Percentiles rank a stretch among this genome's conserved stretches.
These are phyloP conservation scores for Manacus vitellinus DNA, from an alignment of 2,113 vertebrate genomes.

Conservation along the genomic window DNA sequence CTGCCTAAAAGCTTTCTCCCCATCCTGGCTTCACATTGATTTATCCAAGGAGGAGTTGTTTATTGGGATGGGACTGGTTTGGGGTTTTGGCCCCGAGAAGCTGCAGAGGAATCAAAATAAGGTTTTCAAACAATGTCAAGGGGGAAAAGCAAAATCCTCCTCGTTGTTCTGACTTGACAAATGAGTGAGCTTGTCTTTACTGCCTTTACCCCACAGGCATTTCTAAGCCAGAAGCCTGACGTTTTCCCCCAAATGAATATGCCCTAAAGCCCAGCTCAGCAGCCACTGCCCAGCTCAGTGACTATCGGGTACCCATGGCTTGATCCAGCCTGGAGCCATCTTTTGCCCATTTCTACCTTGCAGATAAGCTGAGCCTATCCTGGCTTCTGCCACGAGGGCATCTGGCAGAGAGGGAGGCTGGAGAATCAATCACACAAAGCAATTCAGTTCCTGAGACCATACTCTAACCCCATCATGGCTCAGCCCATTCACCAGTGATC, in stretches of 20 bases:
- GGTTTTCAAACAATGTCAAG: not conserved
- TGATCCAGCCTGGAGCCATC: not conserved
- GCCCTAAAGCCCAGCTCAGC: not conserved
- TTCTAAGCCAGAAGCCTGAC: not conserved
- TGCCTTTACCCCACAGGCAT: not conserved
- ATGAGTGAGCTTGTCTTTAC: not conserved
- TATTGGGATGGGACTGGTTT: not conserved
- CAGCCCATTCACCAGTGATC: not conserved
- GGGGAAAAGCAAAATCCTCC: not conserved
- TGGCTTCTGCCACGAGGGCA: not conserved
- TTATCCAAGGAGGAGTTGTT: not conserved
- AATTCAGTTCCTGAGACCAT: not conserved
- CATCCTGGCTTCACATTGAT: not conserved
- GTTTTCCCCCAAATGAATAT: not conserved
- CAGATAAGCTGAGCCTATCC: not conserved
- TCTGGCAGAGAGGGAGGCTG: rapidly evolving
- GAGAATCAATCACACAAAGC: not conserved
- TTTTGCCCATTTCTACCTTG: not conserved
- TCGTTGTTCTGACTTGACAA: not conserved
- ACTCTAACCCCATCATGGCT: not conserved
- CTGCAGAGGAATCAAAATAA: not conserved
- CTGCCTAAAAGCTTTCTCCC: not conserved
- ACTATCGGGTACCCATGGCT: rapidly evolving
- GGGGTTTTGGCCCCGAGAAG: not conserved
- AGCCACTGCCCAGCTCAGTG: not conserved